Percentiles rank a stretch among this genome's conserved stretches.
These are phyloP conservation scores for Ochotona curzoniae DNA, from an alignment of 2,113 vertebrate species.

Conservation along the genomic window DNA sequence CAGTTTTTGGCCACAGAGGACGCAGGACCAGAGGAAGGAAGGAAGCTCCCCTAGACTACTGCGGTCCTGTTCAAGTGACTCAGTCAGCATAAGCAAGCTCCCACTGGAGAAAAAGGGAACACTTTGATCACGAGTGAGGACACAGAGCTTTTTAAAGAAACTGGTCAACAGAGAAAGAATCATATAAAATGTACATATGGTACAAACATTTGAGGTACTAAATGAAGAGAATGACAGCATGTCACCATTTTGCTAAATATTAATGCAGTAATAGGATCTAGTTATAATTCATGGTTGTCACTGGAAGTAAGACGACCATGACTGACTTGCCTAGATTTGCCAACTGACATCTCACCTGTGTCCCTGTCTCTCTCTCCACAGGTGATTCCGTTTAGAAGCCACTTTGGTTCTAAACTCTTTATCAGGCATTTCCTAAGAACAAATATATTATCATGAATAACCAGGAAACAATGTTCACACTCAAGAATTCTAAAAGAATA, in stretches of 20 bases:
- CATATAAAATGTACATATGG: not conserved
- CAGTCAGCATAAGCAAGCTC: not conserved
- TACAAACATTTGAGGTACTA: not conserved
- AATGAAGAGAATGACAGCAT: not conserved
- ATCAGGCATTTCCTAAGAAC: not conserved
- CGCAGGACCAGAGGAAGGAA: not conserved
- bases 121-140: not conserved
- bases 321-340: not conserved
- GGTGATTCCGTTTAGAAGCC: not conserved
- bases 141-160: not conserved
- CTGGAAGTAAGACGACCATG: not conserved
- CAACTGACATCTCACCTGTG: not conserved
- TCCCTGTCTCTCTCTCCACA: not conserved
- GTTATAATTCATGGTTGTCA: not conserved
- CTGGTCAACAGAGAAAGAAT: not conserved
- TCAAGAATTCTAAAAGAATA: not conserved
- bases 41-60: not conserved
- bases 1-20: conserved; percentile 10
- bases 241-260: not conserved
- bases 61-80: not conserved
- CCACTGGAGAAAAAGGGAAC: not conserved
- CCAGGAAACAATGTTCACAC: not conserved
- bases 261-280: not conserved
- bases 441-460: not conserved
- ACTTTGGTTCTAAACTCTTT: not conserved